A percentile compares a stretch with the other conserved stretches of the same genome.
phyloP scores from a whole-genome alignment of 2,113 vertebrate genomes.

The Cyprinodon brontotheroides region DNA sequence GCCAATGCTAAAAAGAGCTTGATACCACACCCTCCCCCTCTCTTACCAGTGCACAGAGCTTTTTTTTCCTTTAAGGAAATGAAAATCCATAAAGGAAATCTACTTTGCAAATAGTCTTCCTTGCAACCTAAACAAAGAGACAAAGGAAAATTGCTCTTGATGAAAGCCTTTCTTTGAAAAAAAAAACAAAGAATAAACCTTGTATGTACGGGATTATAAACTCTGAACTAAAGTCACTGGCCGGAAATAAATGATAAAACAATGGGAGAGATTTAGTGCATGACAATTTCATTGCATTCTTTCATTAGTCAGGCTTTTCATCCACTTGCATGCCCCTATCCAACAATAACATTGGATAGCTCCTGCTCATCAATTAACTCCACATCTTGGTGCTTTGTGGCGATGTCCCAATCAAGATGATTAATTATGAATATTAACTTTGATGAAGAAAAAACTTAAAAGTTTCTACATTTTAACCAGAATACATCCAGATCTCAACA shows the following conservation, averaged over 20 bases:
- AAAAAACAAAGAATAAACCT: background rate
- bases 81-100: slow-evolving; percentile 65
- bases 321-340: slow-evolving; percentile 63
- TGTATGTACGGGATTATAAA: slow-evolving; percentile 5
- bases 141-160: background rate
- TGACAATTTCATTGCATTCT: slow-evolving; percentile 55
- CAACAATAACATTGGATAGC: slow-evolving; percentile 40
- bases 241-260: slow-evolving; percentile 66
- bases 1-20: slow-evolving; percentile 42
- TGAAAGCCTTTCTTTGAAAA: background rate
- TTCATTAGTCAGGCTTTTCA: slow-evolving; percentile 41
- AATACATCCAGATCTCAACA: background rate
- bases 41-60: slow-evolving; percentile 7
- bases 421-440: background rate
- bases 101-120: slow-evolving; percentile 12
- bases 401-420: slow-evolving; percentile 11
- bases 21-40: slow-evolving; percentile 26
- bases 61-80: slow-evolving; percentile 67
- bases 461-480: background rate
- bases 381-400: slow-evolving; percentile 51
- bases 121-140: slow-evolving; percentile 6
- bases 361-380: slow-evolving; percentile 36
- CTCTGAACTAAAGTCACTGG: slow-evolving; percentile 42
- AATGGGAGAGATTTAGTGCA: slow-evolving; percentile 62
- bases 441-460: background rate